Conservation (phyloP, 2,113 vertebrate species). For the Cochlearius cochlearius region DNA sequence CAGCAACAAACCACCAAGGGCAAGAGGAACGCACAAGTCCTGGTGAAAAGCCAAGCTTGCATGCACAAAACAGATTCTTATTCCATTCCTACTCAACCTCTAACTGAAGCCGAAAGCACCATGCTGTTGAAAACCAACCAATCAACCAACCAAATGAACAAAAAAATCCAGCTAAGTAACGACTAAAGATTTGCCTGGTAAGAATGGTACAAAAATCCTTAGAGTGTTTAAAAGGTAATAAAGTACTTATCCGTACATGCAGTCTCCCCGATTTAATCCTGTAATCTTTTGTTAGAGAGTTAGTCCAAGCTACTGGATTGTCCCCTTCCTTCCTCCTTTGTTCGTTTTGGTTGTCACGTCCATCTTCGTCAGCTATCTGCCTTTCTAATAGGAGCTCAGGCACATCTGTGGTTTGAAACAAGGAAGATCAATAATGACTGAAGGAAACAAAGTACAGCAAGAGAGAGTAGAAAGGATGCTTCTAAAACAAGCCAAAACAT, state of each 20-base stretch:
- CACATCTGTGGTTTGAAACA: background rate
- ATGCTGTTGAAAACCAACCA: background rate
- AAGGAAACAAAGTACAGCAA: background rate
- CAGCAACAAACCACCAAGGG: background rate
- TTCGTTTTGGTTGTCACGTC: background rate
- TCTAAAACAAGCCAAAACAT: background rate
- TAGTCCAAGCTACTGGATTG: conserved; percentile 48
- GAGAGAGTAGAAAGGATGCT: background rate
- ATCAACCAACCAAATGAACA: background rate
- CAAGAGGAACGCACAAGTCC: background rate
- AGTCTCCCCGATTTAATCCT: background rate
- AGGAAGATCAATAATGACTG: background rate
- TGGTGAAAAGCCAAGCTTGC: background rate
- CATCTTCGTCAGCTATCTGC: background rate
- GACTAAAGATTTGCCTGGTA: background rate
- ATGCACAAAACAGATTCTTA: background rate
- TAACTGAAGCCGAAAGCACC: background rate
- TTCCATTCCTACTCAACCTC: background rate
- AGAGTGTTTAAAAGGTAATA: background rate
- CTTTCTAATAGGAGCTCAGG: background rate
- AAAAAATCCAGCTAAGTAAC: background rate
- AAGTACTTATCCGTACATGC: background rate
- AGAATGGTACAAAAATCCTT: background rate
- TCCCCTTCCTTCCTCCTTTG: conserved; percentile 52
- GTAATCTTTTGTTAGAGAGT: background rate